Conservation (phyloP, 2,888 invertebrate genomes). For the Notodonta ziczac region DNA sequence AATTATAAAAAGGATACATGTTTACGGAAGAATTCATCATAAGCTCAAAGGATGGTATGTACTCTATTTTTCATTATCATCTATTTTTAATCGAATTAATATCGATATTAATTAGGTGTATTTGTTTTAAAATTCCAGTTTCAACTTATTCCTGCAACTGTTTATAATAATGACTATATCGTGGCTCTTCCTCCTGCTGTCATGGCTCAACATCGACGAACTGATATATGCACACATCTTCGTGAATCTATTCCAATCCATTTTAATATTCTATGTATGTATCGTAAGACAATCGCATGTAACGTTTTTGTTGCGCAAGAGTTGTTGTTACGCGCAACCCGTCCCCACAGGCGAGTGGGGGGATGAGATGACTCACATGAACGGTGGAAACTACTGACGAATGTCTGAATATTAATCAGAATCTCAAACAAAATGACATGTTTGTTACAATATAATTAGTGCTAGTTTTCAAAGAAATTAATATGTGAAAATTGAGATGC, state of each 20-base stretch:
- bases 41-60: conserved; percentile 92
- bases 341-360: conserved; percentile 93
- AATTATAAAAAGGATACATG: conserved; percentile 91
- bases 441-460: background rate
- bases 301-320: conserved; percentile 90
- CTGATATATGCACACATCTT: conserved; percentile 90
- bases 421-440: conserved; percentile 19
- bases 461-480: conserved; percentile 19
- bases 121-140: conserved; percentile 84
- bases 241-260: conserved; percentile 90
- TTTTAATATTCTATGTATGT: conserved; percentile 90
- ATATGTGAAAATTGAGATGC: conserved; percentile 24
- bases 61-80: background rate
- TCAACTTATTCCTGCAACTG: conserved; percentile 90
- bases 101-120: background rate
- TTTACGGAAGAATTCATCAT: conserved; percentile 94
- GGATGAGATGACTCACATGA: conserved; percentile 95
- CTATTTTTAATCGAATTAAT: background rate
- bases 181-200: conserved; percentile 91
- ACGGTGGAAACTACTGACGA: conserved; percentile 83
- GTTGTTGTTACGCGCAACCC: conserved; percentile 91
- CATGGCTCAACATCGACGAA: conserved; percentile 90
- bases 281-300: conserved; percentile 92
- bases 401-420: conserved; percentile 23
- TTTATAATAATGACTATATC: conserved; percentile 89